These are phyloP conservation scores for Ceuthmochares aereus DNA, from an alignment of 2,113 vertebrate genomes.

Conservation along the genomic window DNA sequence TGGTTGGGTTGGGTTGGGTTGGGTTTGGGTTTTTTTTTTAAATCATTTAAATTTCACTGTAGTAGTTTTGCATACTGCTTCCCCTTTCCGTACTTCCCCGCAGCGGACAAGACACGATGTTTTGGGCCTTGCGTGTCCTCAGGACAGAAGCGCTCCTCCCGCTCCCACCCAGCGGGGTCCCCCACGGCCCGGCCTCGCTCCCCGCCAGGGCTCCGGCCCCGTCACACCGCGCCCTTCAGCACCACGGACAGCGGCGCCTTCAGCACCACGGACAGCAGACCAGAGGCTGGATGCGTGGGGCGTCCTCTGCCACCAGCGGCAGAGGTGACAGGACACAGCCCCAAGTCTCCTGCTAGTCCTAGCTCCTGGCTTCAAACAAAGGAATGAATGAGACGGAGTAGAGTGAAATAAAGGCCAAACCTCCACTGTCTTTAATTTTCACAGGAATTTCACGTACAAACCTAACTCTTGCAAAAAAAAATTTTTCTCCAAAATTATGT, in stretches of 20 bases:
- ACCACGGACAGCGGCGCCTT: not conserved
- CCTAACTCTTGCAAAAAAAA: not conserved
- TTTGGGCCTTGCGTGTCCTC: not conserved
- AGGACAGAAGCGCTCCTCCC: not conserved
- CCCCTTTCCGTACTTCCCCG: not conserved
- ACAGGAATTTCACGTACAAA: not conserved
- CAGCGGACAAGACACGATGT: not conserved
- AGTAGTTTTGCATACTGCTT: not conserved
- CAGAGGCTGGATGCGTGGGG: rapidly evolving
- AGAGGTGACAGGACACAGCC: not conserved
- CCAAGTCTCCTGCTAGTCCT: not conserved
- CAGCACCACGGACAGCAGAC: slow-evolving; percentile 30
- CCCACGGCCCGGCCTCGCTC: rapidly evolving
- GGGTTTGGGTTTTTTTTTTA: not conserved
- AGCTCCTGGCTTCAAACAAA: not conserved
- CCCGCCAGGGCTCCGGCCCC: rapidly evolving
- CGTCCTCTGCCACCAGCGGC: rapidly evolving
- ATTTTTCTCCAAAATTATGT: not conserved
- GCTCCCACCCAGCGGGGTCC: rapidly evolving
- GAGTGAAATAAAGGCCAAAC: not conserved
- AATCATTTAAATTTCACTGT: not conserved
- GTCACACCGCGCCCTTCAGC: too few relatives aligned
- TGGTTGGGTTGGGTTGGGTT: not conserved
- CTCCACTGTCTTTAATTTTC: not conserved
- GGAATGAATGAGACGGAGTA: not conserved